A percentile compares a stretch with the other conserved stretches of the same genome.
These are phyloP conservation scores for Nephrocerus scutellatus DNA, from an alignment of 2,888 invertebrate species.

Conservation along the genomic window DNA sequence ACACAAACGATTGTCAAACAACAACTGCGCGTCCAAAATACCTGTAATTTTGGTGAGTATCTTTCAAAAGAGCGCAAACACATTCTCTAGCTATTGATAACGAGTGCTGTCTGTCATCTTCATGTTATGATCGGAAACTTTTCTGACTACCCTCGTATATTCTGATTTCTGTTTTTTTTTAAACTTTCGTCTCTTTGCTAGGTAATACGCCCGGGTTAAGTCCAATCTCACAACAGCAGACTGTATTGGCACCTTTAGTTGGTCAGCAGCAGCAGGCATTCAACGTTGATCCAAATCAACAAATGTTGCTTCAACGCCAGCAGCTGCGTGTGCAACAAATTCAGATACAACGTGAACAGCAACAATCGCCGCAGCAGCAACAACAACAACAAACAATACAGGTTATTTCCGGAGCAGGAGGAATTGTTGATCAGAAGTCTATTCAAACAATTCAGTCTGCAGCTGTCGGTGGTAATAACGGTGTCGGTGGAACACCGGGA, in stretches of 20 bases:
- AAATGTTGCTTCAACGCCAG: constrained; percentile 41
- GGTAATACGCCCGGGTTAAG: constrained; percentile 42
- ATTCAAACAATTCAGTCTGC: constrained; percentile 24
- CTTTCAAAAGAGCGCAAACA: no score
- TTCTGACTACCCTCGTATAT: no score
- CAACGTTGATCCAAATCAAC: constrained; percentile 43
- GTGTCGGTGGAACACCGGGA: constrained; percentile 23
- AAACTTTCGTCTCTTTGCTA: constrained; percentile 6
- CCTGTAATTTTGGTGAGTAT: no score
- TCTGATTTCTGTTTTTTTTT: background rate
- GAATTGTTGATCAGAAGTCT: constrained; percentile 34
- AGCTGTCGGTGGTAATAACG: constrained; percentile 28
- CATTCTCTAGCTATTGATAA: no score
- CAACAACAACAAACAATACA: constrained; percentile 38
- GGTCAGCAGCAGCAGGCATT: constrained; percentile 31
- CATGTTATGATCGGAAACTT: no score
- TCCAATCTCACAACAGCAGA: constrained; percentile 38
- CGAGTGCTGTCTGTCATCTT: no score
- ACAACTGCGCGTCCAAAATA: no score
- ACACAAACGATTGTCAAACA: no score
- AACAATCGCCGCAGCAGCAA: constrained; percentile 28
- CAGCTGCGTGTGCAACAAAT: constrained; percentile 42
- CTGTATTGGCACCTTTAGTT: constrained; percentile 9
- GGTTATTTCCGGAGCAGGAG: constrained; percentile 34
- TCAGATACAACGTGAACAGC: constrained; percentile 33